Base-by-base conservation (phyloP, 2,888 invertebrate species). In the Pristionchus exspectatus region DNA sequence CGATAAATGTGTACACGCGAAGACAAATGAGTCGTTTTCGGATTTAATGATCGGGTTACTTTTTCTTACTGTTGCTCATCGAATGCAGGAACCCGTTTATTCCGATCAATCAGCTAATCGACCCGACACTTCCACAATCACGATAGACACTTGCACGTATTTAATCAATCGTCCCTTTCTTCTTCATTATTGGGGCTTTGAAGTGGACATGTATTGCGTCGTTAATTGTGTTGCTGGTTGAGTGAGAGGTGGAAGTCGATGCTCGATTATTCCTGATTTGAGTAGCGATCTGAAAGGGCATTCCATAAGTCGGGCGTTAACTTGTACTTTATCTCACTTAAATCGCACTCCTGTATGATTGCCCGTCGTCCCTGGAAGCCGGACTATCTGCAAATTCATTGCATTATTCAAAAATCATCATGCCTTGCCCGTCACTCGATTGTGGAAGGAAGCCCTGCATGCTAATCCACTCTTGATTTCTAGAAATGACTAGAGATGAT, bases 21-120 rank as follows among this genome's bases (percentile, higher is more conserved):
- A 38, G 5, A 38, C 38, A 38, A 38, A 38, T 38, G 38, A 38
- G 21, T 21, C 27, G 21, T 38, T 50, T 44, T 50, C 21, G 50
- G 77, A 44, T 50, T 44, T n/a, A 21, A n/a, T 12, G 44, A n/a
- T 50, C 50, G 50, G 12, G 10, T 50, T 44, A 81, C 44, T 81
- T 50, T 50, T 81, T 50, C 77, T 50, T 50, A 56, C 84, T 59
- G 56, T 30, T 84, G 84, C 24, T 27, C 56, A 84, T 83, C 50
- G 27, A 16, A 10, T 30, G 18, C 30, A n/a, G 21, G n/a, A 84
- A 84, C 84, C 84, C 84, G 84, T 84, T 84, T 84, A 84, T 84
- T 81, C 30, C 84, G 84, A 84, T 59, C 54, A 84, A 56, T 56
- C 84, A 81, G 50, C 84, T 84, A 84, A 84, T 84, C 56, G 56